Evolutionary conservation across 2,113 vertebrate species (phyloP), one percentile per base, ranked within the genome.

Genomic region (Chrysemys picta): DNA sequence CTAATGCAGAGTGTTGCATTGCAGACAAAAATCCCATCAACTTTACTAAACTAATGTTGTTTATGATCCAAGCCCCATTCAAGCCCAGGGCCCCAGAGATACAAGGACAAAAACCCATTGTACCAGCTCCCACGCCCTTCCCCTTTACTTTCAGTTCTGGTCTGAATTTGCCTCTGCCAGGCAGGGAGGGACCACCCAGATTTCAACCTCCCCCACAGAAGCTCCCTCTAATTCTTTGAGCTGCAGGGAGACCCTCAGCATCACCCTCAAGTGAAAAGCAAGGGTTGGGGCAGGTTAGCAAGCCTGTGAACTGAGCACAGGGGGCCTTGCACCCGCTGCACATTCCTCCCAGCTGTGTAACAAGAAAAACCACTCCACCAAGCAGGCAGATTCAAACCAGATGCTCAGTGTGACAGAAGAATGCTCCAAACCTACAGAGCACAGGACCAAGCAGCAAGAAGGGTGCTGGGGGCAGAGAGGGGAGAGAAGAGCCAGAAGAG

Each of bases 51-150:
- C 65, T 22, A 93, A 94, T 90, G 87, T 31, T 94, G 45, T 80
- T 93, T 75, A 94, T 91, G 89, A 93, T 14, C 87, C 87, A 47
- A 97, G 87, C 95, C 89, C 95, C 96, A 94, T 95, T 94, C 96
- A 89, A 87, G 35, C 96, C 50, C 94, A 95, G 92, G 93, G 94
- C 96, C 96, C 93, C 93, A 29, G 96, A 94, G 97, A 95, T 95
- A 97, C 96, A 95, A 96, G 96, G 96, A 97, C 96, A 97, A 97
- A 95, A 96, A 97, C 94, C 95, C 91, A 95, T 97, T 96, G 96
- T 96, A 94, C 96, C 92, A 96, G 90, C 95, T 90, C 79, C 75
- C 42, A 1, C 56, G 84, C 81, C 87, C 53, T 69, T 84, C 95
- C 93, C 88, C 85, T 82, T 80, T 7, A 10, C n/a, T 38, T 29